These are phyloP conservation scores for Tiliacea aurago DNA, from an alignment of 2,888 invertebrate genomes.

Conservation along the genomic window DNA sequence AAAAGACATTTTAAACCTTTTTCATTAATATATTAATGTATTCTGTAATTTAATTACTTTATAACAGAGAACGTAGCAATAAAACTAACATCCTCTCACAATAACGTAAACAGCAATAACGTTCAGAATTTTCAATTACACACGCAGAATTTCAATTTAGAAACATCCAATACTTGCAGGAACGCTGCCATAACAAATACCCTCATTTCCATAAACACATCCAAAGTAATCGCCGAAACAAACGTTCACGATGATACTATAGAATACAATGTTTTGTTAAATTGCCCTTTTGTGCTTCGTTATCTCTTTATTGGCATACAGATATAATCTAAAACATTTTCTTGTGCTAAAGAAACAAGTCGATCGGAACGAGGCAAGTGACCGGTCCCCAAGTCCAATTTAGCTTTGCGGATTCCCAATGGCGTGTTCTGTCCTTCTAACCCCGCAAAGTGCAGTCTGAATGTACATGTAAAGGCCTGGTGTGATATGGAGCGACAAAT, in stretches of 20 bases:
- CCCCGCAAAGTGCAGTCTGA: conserved; percentile 73
- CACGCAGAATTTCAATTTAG: conserved; percentile 61
- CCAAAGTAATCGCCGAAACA: conserved; percentile 60
- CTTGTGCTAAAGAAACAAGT: conserved; percentile 70
- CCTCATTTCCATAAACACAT: conserved; percentile 65
- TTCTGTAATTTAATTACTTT: conserved; percentile 38
- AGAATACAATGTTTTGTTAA: conserved; percentile 55
- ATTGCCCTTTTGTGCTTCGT: conserved; percentile 56
- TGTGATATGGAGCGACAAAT: conserved; percentile 64
- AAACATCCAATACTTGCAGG: conserved; percentile 58
- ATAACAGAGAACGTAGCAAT: conserved; percentile 13
- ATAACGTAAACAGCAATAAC: conserved; percentile 53
- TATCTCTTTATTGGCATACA: conserved; percentile 52
- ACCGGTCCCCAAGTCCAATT: conserved; percentile 78
- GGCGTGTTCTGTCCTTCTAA: conserved; percentile 72
- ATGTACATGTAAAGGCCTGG: conserved; percentile 61
- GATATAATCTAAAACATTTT: conserved; percentile 61
- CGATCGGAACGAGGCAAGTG: conserved; percentile 72
- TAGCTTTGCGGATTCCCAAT: conserved; percentile 75
- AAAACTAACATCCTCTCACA: conserved; percentile 33
- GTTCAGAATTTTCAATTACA: conserved; percentile 61
- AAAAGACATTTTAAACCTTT: neutral
- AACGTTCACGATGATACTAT: conserved; percentile 52
- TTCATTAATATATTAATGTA: neutral
- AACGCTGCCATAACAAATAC: conserved; percentile 57